These are phyloP conservation scores for Ptyas mucosa DNA, from an alignment of 2,113 vertebrate species.

Conservation along the genomic window DNA sequence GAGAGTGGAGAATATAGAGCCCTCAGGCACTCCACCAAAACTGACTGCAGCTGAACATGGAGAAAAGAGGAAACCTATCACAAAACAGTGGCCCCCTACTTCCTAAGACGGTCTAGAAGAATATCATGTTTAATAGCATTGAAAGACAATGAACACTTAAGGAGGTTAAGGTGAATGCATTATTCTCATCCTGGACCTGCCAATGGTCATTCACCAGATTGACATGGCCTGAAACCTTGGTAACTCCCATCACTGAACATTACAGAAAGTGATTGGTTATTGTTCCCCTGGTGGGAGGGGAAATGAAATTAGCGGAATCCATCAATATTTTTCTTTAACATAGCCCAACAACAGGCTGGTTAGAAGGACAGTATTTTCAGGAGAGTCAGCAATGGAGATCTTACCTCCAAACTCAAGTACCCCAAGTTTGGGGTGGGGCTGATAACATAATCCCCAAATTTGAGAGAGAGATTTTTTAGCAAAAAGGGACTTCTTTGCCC, in stretches of 20 bases:
- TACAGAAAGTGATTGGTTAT: background rate
- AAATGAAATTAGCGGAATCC: background rate
- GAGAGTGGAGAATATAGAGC: background rate
- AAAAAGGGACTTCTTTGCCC: too few species aligned
- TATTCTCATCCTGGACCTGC: too few species aligned
- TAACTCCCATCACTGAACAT: background rate
- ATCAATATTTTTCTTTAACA: background rate
- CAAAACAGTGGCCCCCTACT: background rate
- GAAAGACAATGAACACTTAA: background rate
- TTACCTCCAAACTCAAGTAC: too few species aligned
- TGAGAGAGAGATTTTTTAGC: too few species aligned
- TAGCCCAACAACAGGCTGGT: background rate
- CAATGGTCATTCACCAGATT: too few species aligned
- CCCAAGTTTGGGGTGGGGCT: too few species aligned
- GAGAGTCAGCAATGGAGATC: background rate
- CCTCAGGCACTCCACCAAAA: background rate
- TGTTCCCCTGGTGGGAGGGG: background rate
- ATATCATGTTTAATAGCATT: background rate
- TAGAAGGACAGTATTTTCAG: background rate
- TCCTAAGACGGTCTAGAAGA: background rate
- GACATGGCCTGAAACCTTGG: background rate
- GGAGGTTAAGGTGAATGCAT: background rate
- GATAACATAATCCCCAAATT: too few species aligned
- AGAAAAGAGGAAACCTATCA: background rate
- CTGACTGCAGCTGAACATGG: background rate